phyloP scores from a whole-genome alignment of 2,113 vertebrate species.

The Seriola dumerili region DNA sequence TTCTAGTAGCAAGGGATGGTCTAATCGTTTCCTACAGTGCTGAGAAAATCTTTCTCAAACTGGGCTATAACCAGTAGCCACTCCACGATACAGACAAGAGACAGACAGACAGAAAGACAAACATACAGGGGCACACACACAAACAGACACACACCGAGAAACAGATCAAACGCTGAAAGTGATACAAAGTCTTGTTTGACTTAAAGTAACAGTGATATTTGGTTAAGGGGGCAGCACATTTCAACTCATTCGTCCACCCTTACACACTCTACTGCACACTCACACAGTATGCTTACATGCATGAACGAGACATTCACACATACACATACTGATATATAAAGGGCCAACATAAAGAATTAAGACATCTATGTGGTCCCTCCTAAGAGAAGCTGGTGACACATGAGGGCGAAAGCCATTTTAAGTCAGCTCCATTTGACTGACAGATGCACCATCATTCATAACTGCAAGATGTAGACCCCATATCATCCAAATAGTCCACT shows the following conservation, averaged over 20 bases:
- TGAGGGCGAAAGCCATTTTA: slow-evolving; percentile 50
- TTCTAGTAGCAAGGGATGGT: slow-evolving; percentile 63
- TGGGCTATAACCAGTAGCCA: slow-evolving; percentile 55
- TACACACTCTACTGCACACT: slow-evolving; percentile 17
- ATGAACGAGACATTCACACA: slow-evolving; percentile 19
- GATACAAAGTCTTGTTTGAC: slow-evolving; percentile 43
- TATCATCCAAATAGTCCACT: slow-evolving; percentile 13
- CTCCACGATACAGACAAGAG: slow-evolving; percentile 58
- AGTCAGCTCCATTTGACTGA: slow-evolving; percentile 21
- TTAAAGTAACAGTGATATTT: slow-evolving; percentile 62
- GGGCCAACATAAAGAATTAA: slow-evolving; percentile 72
- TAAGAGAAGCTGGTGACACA: slow-evolving; percentile 81
- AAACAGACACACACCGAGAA: slow-evolving; percentile 36
- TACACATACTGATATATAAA: slow-evolving; percentile 49
- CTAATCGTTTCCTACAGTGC: slow-evolving; percentile 64
- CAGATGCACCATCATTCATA: slow-evolving; percentile 7
- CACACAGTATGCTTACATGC: slow-evolving; percentile 21
- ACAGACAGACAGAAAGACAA: slow-evolving; percentile 48
- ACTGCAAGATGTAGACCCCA: slow-evolving; percentile 11
- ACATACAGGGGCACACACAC: slow-evolving; percentile 40
- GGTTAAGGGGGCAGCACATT: slow-evolving; percentile 31
- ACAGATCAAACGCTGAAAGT: slow-evolving; percentile 42
- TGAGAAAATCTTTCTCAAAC: slow-evolving; percentile 49
- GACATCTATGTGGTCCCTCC: slow-evolving; percentile 79
- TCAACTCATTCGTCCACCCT: slow-evolving; percentile 17